Conservation (phyloP, 2,797 vertebrate species). For the Micropoecilia bifurca region DNA sequence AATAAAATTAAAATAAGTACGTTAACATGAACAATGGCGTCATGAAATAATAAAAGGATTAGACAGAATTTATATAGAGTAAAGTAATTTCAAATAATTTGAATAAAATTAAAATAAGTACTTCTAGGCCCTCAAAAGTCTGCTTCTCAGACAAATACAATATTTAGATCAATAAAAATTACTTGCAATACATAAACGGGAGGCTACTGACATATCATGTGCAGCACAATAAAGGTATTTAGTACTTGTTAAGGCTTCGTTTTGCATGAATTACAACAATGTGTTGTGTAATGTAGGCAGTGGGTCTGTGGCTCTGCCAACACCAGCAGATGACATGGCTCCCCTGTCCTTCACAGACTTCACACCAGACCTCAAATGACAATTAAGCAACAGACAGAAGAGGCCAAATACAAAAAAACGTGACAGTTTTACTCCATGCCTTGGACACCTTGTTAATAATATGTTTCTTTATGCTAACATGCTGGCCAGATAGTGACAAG, state of each 20-base stretch:
- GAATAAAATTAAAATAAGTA: background rate
- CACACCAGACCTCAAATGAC: background rate
- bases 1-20: too few relatives aligned
- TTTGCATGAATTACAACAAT: background rate
- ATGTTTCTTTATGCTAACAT: background rate
- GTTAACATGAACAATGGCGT: background rate
- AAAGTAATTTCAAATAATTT: background rate
- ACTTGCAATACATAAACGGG: background rate
- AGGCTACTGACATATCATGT: background rate
- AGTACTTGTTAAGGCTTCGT: background rate
- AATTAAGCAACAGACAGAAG: background rate
- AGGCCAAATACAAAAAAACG: background rate
- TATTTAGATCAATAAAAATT: slow-evolving; percentile 46
- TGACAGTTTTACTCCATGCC: background rate
- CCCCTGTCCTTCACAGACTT: background rate
- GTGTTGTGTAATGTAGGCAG: background rate
- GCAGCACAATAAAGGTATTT: background rate
- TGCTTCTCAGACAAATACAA: slow-evolving; percentile 45
- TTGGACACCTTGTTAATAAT: background rate
- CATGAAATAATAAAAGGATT: background rate
- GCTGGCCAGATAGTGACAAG: slow-evolving; percentile 43
- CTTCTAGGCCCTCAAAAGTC: background rate
- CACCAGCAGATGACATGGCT: background rate
- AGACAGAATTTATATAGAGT: background rate
- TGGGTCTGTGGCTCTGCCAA: background rate